phyloP scores from a whole-genome alignment of 1,140 invertebrate species.

The Pseudomyrmex cubaensis region DNA sequence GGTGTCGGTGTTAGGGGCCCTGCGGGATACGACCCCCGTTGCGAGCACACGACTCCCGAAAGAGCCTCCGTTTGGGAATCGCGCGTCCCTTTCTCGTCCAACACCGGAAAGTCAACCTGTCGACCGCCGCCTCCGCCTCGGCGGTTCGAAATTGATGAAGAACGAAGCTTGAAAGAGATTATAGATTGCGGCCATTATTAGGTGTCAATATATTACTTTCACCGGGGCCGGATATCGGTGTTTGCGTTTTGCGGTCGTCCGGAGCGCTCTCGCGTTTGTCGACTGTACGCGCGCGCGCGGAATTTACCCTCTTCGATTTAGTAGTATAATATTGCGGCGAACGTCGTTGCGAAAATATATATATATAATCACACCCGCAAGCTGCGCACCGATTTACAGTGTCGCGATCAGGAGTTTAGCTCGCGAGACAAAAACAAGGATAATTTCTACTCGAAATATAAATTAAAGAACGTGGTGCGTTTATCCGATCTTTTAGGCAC shows the following conservation, averaged over 20 bases:
- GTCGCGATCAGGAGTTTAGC: background rate
- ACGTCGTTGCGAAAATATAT: slow-evolving; percentile 16
- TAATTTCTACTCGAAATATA: background rate
- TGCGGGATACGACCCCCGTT: slow-evolving; percentile 81
- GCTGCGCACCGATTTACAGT: background rate
- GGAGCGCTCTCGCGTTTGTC: slow-evolving; percentile 22
- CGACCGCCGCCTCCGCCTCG: slow-evolving; percentile 63
- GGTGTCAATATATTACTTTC: slow-evolving; percentile 63
- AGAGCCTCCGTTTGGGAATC: slow-evolving; percentile 80
- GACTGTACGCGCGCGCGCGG: slow-evolving; percentile 35
- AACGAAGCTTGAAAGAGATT: slow-evolving; percentile 66
- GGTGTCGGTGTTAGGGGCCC: slow-evolving; percentile 77
- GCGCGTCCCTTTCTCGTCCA: slow-evolving; percentile 64
- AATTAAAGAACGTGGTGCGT: no score
- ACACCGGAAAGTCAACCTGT: slow-evolving; percentile 68
- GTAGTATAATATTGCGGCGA: slow-evolving; percentile 41
- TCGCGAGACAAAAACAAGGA: background rate
- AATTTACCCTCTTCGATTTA: slow-evolving; percentile 47
- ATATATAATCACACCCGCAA: slow-evolving; percentile 30
- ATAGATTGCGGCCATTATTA: slow-evolving; percentile 65
- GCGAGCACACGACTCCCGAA: slow-evolving; percentile 81
- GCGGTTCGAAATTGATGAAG: slow-evolving; percentile 70
- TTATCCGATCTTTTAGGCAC: no score
- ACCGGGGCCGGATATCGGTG: slow-evolving; percentile 53
- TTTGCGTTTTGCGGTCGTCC: slow-evolving; percentile 58